Percentiles rank a stretch among this genome's conserved stretches.
Conservation (phyloP, 2,888 invertebrate genomes). For the Cremastinae sp. region DNA sequence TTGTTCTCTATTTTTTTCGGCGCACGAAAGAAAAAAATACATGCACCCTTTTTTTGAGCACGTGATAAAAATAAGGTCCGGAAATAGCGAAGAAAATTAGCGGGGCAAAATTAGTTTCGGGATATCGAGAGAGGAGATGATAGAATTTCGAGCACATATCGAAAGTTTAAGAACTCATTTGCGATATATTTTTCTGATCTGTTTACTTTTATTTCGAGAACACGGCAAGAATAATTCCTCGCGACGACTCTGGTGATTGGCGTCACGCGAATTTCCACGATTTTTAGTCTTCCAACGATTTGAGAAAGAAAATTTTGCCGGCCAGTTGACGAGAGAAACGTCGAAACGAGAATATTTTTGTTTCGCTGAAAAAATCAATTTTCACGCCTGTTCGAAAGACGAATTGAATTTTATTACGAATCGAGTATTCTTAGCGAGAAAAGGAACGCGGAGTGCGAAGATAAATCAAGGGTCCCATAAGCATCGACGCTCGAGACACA, state of each 20-base stretch:
- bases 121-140: too few relatives aligned
- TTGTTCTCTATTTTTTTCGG: background rate
- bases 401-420: too few relatives aligned
- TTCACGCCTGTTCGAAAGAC: too few relatives aligned
- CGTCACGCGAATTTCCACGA: constrained; percentile 30
- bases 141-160: too few relatives aligned
- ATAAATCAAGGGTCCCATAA: constrained; percentile 38
- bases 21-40: background rate
- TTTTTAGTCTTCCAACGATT: constrained; percentile 56
- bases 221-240: constrained; percentile 2
- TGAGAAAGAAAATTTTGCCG: constrained; percentile 15
- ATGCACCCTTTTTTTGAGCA: too few relatives aligned
- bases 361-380: too few relatives aligned
- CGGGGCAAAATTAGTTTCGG: too few relatives aligned
- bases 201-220: background rate
- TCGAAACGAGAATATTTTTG: background rate
- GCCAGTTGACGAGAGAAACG: background rate
- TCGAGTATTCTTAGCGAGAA: too few relatives aligned
- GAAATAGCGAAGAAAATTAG: too few relatives aligned
- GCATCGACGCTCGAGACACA: constrained; percentile 40
- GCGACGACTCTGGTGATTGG: constrained; percentile 13
- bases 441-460: background rate
- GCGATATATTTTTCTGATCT: background rate
- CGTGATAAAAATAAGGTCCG: too few relatives aligned
- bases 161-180: too few relatives aligned